Percentiles rank a stretch among this genome's conserved stretches.
Conservation (phyloP, 2,888 invertebrate species). For the Tachina fera region DNA sequence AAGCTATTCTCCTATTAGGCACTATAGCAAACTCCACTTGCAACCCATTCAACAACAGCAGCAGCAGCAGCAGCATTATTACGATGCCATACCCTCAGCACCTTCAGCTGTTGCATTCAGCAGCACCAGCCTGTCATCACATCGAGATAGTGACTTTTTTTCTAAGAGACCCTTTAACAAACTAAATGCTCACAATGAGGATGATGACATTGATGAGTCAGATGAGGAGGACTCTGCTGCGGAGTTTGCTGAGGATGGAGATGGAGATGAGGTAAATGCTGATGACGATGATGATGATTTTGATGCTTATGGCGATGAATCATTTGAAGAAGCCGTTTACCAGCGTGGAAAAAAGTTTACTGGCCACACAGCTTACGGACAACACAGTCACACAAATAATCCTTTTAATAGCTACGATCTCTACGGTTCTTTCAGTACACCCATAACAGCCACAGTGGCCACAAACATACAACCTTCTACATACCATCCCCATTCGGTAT, state of each 20-base stretch:
- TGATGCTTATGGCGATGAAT: constrained; percentile 52
- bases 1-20: constrained; percentile 51
- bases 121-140: constrained; percentile 29
- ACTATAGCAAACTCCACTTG: constrained; percentile 18
- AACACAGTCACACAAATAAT: constrained; percentile 73
- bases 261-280: not conserved
- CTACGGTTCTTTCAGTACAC: constrained; percentile 72
- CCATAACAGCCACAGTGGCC: constrained; percentile 66
- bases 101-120: constrained; percentile 28
- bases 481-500: constrained; percentile 56
- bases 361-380: constrained; percentile 71
- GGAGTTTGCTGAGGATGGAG: constrained; percentile 12
- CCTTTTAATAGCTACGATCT: constrained; percentile 72
- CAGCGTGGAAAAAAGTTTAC: constrained; percentile 62
- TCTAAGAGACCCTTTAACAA: constrained; percentile 44
- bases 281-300: constrained; percentile 40
- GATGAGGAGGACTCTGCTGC: constrained; percentile 30
- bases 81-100: constrained; percentile 50
- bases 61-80: constrained; percentile 50
- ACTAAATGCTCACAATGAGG: constrained; percentile 40
- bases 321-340: constrained; percentile 59
- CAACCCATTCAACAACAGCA: constrained; percentile 41
- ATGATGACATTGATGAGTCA: constrained; percentile 18
- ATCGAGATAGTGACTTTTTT: constrained; percentile 51
- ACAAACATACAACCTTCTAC: constrained; percentile 53